These are phyloP conservation scores for Tokudaia muenninki DNA, from an alignment of 2,797 vertebrate species.

Conservation along the genomic window DNA sequence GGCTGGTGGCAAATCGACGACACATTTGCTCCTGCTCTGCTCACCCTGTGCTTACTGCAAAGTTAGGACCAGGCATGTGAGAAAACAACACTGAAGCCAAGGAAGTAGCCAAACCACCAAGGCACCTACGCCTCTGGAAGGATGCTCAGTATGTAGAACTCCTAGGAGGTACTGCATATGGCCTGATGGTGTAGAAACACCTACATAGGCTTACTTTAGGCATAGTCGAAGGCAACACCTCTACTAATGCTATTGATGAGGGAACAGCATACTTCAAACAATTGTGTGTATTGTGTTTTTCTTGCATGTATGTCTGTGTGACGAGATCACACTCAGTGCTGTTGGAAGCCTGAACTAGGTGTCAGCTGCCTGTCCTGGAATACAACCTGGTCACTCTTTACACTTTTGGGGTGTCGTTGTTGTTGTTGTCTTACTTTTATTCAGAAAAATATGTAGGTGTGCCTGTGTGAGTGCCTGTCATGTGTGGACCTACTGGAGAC, in stretches of 20 bases:
- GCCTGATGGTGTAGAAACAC: not conserved
- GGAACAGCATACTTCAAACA: not conserved
- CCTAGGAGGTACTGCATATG: not conserved
- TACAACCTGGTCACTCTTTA: not conserved
- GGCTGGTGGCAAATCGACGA: too few relatives aligned
- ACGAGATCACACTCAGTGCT: too few relatives aligned
- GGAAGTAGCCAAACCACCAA: not conserved
- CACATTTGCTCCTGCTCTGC: too few relatives aligned
- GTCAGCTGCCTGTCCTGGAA: not conserved
- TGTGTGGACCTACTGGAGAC: too few relatives aligned
- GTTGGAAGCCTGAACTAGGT: too few relatives aligned
- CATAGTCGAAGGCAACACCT: not conserved
- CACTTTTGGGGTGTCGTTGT: not conserved
- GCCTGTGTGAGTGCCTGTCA: too few relatives aligned
- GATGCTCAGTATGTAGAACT: not conserved
- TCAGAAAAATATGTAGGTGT: too few relatives aligned
- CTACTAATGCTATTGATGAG: not conserved
- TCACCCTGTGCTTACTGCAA: not conserved
- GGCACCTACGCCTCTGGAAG: not conserved
- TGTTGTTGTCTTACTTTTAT: not conserved
- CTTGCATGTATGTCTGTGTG: not conserved
- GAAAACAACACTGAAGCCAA: not conserved
- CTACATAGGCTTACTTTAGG: not conserved
- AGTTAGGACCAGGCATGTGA: not conserved
- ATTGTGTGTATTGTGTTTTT: not conserved